Percentiles rank a stretch among this genome's conserved stretches.
Evolutionary conservation across 2,113 vertebrate species (phyloP).

Genomic region (Entelurus aequoreus): DNA sequence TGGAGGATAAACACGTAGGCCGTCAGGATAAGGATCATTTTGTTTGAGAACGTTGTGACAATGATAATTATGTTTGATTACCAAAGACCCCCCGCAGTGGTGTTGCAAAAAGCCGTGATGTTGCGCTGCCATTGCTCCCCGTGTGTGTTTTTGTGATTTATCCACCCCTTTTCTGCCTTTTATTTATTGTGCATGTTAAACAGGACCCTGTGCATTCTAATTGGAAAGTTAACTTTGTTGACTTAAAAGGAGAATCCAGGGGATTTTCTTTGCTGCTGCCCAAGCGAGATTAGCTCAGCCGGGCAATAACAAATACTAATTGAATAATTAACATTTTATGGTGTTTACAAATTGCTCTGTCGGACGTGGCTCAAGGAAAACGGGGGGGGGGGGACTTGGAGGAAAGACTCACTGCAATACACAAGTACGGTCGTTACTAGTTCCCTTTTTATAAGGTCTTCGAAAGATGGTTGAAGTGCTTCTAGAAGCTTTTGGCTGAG

Average conservation of each 20-base stretch:
- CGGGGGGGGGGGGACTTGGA: background rate
- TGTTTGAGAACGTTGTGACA: slow-evolving; percentile 54
- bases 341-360: slow-evolving; percentile 7
- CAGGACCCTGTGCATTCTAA: slow-evolving; percentile 23
- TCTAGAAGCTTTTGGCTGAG: background rate
- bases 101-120: slow-evolving; percentile 32
- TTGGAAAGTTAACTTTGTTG: slow-evolving; percentile 16
- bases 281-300: slow-evolving; percentile 7
- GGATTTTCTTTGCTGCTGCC: slow-evolving; percentile 4
- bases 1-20: slow-evolving; percentile 34
- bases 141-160: slow-evolving; percentile 15
- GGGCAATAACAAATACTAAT: slow-evolving; percentile 17
- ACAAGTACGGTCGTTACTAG: background rate
- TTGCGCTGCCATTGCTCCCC: slow-evolving; percentile 22
- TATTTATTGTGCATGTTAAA: slow-evolving; percentile 16
- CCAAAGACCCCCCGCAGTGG: slow-evolving; percentile 37
- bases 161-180: slow-evolving; percentile 5
- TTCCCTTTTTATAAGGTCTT: slow-evolving; percentile 1
- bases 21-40: slow-evolving; percentile 32
- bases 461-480: slow-evolving; percentile 1
- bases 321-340: slow-evolving; percentile 14
- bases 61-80: slow-evolving; percentile 64
- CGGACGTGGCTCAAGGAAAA: slow-evolving; percentile 2
- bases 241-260: slow-evolving; percentile 1
- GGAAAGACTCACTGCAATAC: background rate